Percentiles rank a stretch among this genome's conserved stretches.
phyloP scores from a whole-genome alignment of 1,140 invertebrate species.

The Ips nitidus region DNA sequence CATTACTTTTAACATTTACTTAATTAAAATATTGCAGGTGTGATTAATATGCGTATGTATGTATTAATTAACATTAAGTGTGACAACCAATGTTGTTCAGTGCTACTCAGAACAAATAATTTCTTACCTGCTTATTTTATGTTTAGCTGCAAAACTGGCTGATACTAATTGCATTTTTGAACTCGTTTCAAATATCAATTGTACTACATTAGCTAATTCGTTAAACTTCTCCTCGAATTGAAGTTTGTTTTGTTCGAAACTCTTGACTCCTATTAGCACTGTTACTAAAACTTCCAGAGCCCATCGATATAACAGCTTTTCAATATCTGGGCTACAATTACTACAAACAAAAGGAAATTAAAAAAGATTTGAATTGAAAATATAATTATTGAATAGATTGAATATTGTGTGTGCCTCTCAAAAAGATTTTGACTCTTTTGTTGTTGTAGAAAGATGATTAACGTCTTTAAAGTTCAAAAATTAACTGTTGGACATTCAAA shows the following conservation, averaged over 20 bases:
- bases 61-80: neutral
- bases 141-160: constrained; percentile 61
- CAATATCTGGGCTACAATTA: constrained; percentile 54
- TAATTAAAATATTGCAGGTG: neutral
- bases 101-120: neutral
- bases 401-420: no score
- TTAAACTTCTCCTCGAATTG: constrained; percentile 54
- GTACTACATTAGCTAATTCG: constrained; percentile 64
- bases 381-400: no score
- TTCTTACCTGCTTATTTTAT: constrained; percentile 59
- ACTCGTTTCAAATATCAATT: constrained; percentile 73
- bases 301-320: constrained; percentile 71
- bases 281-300: constrained; percentile 73
- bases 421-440: no score
- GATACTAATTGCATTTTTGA: constrained; percentile 69
- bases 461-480: no score
- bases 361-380: no score
- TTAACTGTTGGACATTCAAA: no score
- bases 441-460: no score
- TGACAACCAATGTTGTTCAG: neutral
- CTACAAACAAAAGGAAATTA: neutral
- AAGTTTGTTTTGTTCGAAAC: constrained; percentile 47
- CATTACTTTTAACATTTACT: no score
- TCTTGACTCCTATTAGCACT: constrained; percentile 65
- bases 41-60: neutral